These are phyloP conservation scores for Rhinophrynus dorsalis DNA, from an alignment of 2,797 vertebrate genomes.

Conservation along the genomic window DNA sequence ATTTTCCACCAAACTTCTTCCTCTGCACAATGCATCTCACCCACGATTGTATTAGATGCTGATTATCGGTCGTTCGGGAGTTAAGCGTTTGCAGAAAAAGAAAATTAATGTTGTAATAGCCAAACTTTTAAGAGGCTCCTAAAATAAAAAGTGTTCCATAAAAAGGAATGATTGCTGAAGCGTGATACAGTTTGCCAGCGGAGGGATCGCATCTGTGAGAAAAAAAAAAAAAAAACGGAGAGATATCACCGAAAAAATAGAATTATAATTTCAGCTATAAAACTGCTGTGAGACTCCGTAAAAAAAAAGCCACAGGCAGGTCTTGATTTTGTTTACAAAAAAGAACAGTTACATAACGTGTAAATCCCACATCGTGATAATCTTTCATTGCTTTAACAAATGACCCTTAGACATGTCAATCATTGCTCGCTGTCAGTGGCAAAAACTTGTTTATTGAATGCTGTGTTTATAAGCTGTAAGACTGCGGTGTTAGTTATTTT, in stretches of 20 bases:
- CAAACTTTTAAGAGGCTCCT: background rate
- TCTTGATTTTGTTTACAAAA: background rate
- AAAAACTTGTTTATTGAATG: constrained; percentile 6
- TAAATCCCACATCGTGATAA: background rate
- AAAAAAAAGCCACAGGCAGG: background rate
- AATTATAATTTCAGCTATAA: background rate
- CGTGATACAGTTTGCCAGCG: background rate
- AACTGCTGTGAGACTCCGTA: background rate
- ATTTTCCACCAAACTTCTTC: background rate
- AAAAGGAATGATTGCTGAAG: background rate
- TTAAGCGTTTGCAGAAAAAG: background rate
- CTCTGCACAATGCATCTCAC: background rate
- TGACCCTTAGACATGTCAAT: constrained; percentile 2
- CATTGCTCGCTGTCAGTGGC: background rate
- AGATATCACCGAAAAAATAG: background rate
- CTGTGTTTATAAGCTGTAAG: background rate
- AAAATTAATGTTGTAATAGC: background rate
- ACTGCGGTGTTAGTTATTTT: background rate
- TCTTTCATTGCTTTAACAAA: constrained; percentile 4
- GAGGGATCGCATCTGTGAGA: background rate
- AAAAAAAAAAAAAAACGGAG: background rate
- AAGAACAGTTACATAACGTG: background rate
- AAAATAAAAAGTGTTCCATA: constrained; percentile 1
- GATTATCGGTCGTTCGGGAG: background rate
- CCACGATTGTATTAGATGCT: background rate